Conservation (phyloP, 2,113 vertebrate genomes). For the Amphiprion ocellaris region DNA sequence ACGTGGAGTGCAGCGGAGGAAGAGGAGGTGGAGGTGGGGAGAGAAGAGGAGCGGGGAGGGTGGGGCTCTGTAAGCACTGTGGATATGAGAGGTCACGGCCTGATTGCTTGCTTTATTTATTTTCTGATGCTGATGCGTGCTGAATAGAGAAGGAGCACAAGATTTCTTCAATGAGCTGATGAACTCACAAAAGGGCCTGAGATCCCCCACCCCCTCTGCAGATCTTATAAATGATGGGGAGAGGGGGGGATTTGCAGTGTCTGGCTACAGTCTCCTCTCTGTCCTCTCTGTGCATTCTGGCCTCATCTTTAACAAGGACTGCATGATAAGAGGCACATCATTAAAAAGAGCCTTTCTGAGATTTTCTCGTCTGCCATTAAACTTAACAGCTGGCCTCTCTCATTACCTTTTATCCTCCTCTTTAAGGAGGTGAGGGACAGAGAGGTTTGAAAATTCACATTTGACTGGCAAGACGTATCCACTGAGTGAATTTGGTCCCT, state of each 20-base stretch:
- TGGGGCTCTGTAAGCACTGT: constrained; percentile 8
- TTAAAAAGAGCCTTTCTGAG: constrained; percentile 82
- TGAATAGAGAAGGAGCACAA: constrained; percentile 54
- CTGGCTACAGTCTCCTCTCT: constrained; percentile 42
- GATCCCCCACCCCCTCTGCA: constrained; percentile 29
- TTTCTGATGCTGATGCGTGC: constrained; percentile 74
- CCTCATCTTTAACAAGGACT: constrained; percentile 77
- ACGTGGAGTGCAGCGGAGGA: constrained; percentile 40
- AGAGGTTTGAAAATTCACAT: constrained; percentile 73
- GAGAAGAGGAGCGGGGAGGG: background rate
- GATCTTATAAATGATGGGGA: constrained; percentile 28
- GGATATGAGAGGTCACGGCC: constrained; percentile 65
- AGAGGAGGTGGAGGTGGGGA: background rate
- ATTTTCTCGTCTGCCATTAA: constrained; percentile 80
- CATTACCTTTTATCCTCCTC: constrained; percentile 80
- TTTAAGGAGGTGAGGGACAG: constrained; percentile 66
- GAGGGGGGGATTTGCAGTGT: constrained; percentile 29
- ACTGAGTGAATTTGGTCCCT: constrained; percentile 50
- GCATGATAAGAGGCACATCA: constrained; percentile 77
- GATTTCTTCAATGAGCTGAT: constrained; percentile 35
- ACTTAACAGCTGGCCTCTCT: constrained; percentile 80
- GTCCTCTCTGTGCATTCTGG: constrained; percentile 60
- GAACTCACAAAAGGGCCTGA: constrained; percentile 52
- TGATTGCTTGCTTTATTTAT: constrained; percentile 74
- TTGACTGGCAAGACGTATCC: constrained; percentile 52